Conservation (phyloP, 2,797 vertebrate species). For the Falco berigora region DNA sequence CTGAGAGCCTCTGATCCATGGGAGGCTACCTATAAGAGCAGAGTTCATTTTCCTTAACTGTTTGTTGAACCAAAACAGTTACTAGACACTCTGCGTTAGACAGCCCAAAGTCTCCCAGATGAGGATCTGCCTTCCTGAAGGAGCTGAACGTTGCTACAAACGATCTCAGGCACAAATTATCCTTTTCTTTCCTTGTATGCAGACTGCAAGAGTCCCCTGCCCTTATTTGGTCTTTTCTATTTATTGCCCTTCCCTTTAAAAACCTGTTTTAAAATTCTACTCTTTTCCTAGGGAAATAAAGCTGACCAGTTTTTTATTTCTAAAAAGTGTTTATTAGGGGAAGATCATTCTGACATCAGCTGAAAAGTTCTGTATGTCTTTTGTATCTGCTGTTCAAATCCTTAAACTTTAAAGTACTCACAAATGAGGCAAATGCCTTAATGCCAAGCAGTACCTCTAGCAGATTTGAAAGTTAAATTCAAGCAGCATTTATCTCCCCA, state of each 20-base stretch:
- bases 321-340: not conserved
- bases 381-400: constrained; percentile 8
- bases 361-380: not conserved
- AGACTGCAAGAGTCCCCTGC: not conserved
- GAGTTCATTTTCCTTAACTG: not conserved
- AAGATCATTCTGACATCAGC: not conserved
- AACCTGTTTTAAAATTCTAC: not conserved
- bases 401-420: constrained; percentile 30
- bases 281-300: not conserved
- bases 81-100: not conserved
- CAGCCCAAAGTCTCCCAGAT: not conserved
- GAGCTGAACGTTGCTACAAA: not conserved
- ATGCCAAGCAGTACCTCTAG: constrained; percentile 13
- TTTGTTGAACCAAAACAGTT: not conserved
- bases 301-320: not conserved
- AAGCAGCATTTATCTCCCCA: constrained; percentile 27
- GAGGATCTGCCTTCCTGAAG: not conserved
- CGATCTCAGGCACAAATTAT: not conserved
- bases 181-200: not conserved
- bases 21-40: not conserved
- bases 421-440: not conserved
- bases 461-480: constrained; percentile 55
- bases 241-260: not conserved
- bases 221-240: not conserved
- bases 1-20: not conserved